These are phyloP conservation scores for Potamarius usumacintae DNA, from an alignment of 2,113 vertebrate species.

Conservation along the genomic window DNA sequence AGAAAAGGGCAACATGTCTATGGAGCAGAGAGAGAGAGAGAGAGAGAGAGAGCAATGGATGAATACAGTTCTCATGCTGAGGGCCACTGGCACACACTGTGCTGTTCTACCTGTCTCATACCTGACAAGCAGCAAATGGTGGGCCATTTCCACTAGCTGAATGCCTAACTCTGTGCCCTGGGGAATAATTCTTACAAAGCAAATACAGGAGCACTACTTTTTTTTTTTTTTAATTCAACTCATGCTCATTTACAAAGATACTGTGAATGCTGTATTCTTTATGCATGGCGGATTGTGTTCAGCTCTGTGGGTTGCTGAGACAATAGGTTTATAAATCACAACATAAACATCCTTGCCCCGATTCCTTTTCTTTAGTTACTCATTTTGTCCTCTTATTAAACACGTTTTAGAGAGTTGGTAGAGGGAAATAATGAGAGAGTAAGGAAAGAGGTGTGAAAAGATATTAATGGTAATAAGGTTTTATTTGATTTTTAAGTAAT, in stretches of 20 bases:
- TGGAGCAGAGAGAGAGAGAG: background rate
- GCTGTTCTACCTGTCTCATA: constrained; percentile 66
- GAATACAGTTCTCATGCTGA: constrained; percentile 59
- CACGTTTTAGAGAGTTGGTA: background rate
- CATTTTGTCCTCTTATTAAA: constrained; percentile 35
- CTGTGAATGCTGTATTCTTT: constrained; percentile 42
- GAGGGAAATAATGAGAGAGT: background rate
- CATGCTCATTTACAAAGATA: constrained; percentile 30
- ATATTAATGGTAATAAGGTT: constrained; percentile 37
- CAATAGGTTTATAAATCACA: constrained; percentile 73
- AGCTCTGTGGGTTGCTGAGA: constrained; percentile 63
- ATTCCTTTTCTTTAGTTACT: constrained; percentile 22
- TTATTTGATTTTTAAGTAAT: constrained; percentile 7
- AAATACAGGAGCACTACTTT: constrained; percentile 39
- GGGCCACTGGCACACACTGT: constrained; percentile 60
- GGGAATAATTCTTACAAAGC: constrained; percentile 58
- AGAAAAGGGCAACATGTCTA: constrained; percentile 15
- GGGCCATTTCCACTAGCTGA: constrained; percentile 63
- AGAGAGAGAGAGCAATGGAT: constrained; percentile 27
- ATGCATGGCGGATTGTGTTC: constrained; percentile 66
- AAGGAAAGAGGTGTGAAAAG: constrained; percentile 11
- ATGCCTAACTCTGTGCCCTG: constrained; percentile 63
- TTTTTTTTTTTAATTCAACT: constrained; percentile 20
- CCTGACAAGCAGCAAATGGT: constrained; percentile 71
- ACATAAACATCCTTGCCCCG: constrained; percentile 48